Base-by-base conservation (phyloP, 1,140 invertebrate genomes). In the Hydropsyche tenuis region DNA sequence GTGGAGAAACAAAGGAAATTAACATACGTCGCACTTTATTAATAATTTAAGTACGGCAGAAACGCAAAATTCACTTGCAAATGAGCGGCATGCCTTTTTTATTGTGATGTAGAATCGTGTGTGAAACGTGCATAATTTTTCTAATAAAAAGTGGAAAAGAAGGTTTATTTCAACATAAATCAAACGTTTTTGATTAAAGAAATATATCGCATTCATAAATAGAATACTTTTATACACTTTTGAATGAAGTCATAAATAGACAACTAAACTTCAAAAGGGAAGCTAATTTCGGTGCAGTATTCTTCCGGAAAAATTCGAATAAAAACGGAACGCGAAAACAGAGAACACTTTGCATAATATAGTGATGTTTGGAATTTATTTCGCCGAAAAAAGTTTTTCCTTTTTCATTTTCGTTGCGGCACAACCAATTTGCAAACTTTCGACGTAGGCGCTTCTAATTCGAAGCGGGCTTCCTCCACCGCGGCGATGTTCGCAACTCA, bases 381-480 rank as follows among this genome's bases (percentile, higher is more conserved):
- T 53, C 48, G 16, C 16, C 48, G 48, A 53, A 53, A 60, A 60
- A 22, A 25, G 20, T 60, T 60, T 60, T 60, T 25, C 51, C 56
- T 60, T 27, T 37, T 37, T 37, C 30, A 51, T 51, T 51, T 51
- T 20, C 46, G 46, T 37, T 23, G 60, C 27, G 16, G 46, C 51
- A 37, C 51, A 70, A 30, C 48, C 68, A 70, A 70, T 70, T 70
- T 70, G 46, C 68, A 70, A 70, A 70, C 46, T 69, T 69, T 43
- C n/a, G 20, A 69, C 46, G 45, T 43, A 20, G 66, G 22, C 48
- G 63, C 63, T 43, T 23, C 12, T 12, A 56, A 56, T 23, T 60
- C 56, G 30, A 25, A 53, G 16, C 51, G 18, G 51, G 51, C 18
- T 3, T 53, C 11, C 51, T 1, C 56, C 23, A 4, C 23, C 18